Evolutionary conservation across 2,113 vertebrate genomes (phyloP).

Genomic region (Malurus elegans): DNA sequence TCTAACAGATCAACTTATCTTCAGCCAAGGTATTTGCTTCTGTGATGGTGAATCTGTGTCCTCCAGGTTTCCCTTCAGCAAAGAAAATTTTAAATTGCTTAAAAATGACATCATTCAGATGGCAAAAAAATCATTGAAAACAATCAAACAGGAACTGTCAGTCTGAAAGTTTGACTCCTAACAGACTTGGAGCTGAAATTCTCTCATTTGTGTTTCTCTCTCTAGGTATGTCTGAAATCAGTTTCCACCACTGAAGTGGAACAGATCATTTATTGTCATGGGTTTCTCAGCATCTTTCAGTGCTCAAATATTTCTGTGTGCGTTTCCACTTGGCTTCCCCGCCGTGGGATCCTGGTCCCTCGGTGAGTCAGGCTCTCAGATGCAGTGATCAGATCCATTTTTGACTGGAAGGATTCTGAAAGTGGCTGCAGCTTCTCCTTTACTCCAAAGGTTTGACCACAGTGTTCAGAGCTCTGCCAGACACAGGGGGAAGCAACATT

Average conservation of each 20-base stretch:
- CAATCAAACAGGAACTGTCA: not conserved
- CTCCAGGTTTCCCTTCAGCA: not conserved
- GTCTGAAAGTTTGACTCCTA: conserved; percentile 43
- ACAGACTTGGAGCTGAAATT: conserved; percentile 1
- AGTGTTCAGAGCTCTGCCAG: not conserved
- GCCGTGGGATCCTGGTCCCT: not conserved
- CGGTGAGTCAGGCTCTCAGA: not conserved
- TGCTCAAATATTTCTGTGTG: not conserved
- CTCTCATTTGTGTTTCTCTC: not conserved
- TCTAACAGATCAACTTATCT: conserved; percentile 8
- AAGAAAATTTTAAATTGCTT: not conserved
- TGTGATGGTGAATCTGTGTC: not conserved
- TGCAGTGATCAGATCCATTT: not conserved
- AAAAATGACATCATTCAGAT: not conserved
- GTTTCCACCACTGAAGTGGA: conserved; percentile 32
- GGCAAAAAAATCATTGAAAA: not conserved
- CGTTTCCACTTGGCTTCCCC: not conserved
- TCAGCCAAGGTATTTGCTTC: conserved; percentile 6
- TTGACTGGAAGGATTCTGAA: not conserved
- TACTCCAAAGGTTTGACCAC: not conserved
- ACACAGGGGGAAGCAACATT: not conserved
- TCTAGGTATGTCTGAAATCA: conserved; percentile 9
- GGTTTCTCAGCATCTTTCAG: not conserved
- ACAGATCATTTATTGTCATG: conserved; percentile 30
- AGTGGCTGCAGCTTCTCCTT: not conserved